These are phyloP conservation scores for Phymorhynchus buccinoides DNA, from an alignment of 1,140 invertebrate species.

Conservation along the genomic window DNA sequence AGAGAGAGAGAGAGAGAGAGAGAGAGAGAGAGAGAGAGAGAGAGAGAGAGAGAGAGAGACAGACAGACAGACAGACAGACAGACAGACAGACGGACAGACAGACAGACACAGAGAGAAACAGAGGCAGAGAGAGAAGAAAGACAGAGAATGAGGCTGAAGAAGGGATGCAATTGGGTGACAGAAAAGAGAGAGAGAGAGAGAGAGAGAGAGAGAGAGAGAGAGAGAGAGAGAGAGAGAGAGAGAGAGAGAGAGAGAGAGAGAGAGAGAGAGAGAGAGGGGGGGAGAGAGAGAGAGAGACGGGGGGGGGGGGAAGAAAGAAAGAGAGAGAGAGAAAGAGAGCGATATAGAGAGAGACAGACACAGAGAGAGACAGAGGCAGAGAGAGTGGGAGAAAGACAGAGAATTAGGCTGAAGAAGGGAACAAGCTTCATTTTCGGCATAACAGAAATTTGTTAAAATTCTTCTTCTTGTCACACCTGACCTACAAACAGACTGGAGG, in stretches of 20 bases:
- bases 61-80: background rate
- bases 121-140: background rate
- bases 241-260: background rate
- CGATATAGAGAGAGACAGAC: background rate
- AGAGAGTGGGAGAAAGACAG: too few species aligned
- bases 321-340: background rate
- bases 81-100: conserved; percentile 9
- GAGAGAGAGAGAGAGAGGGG: background rate
- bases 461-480: too few species aligned
- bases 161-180: background rate
- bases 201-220: background rate
- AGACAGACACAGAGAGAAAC: background rate
- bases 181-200: background rate
- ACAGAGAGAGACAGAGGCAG: background rate
- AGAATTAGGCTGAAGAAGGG: too few species aligned
- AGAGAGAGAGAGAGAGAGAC: background rate
- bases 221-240: background rate
- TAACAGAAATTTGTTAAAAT: too few species aligned
- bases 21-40: too few species aligned
- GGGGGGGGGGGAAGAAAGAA: background rate
- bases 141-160: background rate
- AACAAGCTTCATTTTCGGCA: too few species aligned
- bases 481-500: too few species aligned
- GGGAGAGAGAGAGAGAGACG: background rate
- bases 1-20: background rate